phyloP scores from a whole-genome alignment of 2,797 vertebrate genomes.

The Clarias fuscus region DNA sequence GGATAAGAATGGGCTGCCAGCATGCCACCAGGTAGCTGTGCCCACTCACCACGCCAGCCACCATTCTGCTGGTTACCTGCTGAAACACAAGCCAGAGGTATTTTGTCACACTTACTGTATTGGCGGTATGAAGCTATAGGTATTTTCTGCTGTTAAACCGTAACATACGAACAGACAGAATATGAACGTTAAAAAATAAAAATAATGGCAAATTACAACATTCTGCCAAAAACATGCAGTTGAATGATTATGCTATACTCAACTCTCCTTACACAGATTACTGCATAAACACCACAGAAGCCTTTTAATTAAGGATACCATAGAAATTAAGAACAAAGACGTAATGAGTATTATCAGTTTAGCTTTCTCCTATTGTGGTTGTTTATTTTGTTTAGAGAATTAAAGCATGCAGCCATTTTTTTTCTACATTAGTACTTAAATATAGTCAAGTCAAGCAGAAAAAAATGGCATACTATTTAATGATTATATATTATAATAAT shows the following conservation, averaged over 20 bases:
- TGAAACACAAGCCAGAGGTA: slow-evolving; percentile 56
- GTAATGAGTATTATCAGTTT: slow-evolving; percentile 20
- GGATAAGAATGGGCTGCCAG: slow-evolving; percentile 98
- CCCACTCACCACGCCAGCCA: slow-evolving; percentile 85
- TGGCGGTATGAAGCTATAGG: not conserved
- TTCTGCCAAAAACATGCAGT: slow-evolving; percentile 36
- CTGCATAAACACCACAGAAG: slow-evolving; percentile 33
- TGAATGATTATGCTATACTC: not conserved
- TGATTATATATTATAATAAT: slow-evolving; percentile 20
- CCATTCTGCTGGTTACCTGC: slow-evolving; percentile 96
- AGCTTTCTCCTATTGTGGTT: not conserved
- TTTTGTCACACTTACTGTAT: slow-evolving; percentile 32
- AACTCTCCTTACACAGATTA: slow-evolving; percentile 7
- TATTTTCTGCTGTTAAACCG: not conserved
- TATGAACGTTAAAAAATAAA: slow-evolving; percentile 13
- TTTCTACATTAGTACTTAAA: not conserved
- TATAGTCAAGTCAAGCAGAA: not conserved
- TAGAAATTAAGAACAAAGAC: slow-evolving; percentile 31
- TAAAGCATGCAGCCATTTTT: not conserved
- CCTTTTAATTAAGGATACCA: slow-evolving; percentile 45
- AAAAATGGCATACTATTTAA: slow-evolving; percentile 7
- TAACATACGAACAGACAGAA: slow-evolving; percentile 2
- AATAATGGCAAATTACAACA: slow-evolving; percentile 11
- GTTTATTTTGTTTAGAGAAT: slow-evolving; percentile 2
- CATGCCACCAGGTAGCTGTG: slow-evolving; percentile 96